Evolutionary conservation across 1,140 invertebrate species (phyloP).

Genomic region (Macrobrachium rosenbergii): DNA sequence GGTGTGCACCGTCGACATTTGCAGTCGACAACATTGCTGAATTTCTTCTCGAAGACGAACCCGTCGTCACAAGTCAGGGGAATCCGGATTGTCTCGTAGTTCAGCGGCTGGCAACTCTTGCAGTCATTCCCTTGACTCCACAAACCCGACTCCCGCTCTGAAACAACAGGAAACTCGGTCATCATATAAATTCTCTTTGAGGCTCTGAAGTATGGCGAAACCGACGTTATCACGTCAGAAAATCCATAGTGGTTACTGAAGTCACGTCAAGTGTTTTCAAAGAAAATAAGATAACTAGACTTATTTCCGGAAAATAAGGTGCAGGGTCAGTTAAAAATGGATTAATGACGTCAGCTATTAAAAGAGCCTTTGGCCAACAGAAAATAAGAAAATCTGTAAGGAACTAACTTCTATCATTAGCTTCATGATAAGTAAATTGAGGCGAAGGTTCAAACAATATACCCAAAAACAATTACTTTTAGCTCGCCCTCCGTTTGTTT

Average conservation of each 20-base stretch:
- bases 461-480: background rate
- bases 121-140: slow-evolving; percentile 46
- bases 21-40: slow-evolving; percentile 47
- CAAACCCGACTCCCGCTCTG: slow-evolving; percentile 28
- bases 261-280: no score
- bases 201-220: no score
- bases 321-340: no score
- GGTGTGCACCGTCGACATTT: slow-evolving; percentile 10
- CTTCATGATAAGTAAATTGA: background rate
- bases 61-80: slow-evolving; percentile 47
- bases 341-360: no score
- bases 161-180: background rate
- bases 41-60: slow-evolving; percentile 42
- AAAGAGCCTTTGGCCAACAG: no score
- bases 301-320: no score
- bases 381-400: no score
- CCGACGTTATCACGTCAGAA: background rate
- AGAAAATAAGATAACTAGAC: no score
- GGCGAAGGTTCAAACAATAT: background rate
- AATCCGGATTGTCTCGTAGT: slow-evolving; percentile 34
- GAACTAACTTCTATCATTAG: no score
- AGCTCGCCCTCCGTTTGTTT: no score
- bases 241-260: no score
- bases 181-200: no score
- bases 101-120: slow-evolving; percentile 30